These are phyloP conservation scores for Lates calcarifer DNA, from an alignment of 2,113 vertebrate species.

Conservation along the genomic window DNA sequence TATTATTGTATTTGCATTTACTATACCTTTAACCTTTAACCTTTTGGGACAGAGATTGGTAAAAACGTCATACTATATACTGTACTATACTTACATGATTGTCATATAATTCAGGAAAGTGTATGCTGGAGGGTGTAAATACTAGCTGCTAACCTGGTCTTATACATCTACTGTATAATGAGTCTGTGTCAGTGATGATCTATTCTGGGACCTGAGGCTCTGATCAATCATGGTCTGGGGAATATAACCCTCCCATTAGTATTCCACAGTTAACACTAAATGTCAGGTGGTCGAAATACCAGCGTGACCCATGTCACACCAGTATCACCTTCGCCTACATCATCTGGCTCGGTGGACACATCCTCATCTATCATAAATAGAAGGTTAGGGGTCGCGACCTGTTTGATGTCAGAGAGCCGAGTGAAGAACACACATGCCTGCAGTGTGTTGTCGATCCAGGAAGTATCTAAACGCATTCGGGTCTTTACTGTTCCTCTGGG, in stretches of 20 bases:
- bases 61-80: too few species aligned
- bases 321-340: constrained; percentile 47
- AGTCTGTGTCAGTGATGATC: constrained; percentile 27
- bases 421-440: neutral
- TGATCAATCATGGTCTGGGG: constrained; percentile 30
- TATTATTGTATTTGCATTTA: too few species aligned
- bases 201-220: constrained; percentile 20
- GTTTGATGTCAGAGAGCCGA: constrained; percentile 43
- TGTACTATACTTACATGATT: too few species aligned
- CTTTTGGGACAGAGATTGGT: too few species aligned
- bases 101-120: too few species aligned
- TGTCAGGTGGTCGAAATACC: constrained; percentile 47
- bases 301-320: constrained; percentile 35
- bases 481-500: constrained; percentile 50
- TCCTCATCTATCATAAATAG: constrained; percentile 60
- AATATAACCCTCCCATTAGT: constrained; percentile 32
- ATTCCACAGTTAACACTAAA: constrained; percentile 38
- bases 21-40: too few species aligned
- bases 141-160: neutral
- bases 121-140: neutral
- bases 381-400: constrained; percentile 41
- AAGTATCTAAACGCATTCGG: constrained; percentile 42
- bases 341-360: constrained; percentile 20
- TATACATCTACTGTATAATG: constrained; percentile 13
- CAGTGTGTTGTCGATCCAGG: constrained; percentile 22